Conservation (phyloP, 2,797 vertebrate genomes). For the Gymnoscopelus braueri region DNA sequence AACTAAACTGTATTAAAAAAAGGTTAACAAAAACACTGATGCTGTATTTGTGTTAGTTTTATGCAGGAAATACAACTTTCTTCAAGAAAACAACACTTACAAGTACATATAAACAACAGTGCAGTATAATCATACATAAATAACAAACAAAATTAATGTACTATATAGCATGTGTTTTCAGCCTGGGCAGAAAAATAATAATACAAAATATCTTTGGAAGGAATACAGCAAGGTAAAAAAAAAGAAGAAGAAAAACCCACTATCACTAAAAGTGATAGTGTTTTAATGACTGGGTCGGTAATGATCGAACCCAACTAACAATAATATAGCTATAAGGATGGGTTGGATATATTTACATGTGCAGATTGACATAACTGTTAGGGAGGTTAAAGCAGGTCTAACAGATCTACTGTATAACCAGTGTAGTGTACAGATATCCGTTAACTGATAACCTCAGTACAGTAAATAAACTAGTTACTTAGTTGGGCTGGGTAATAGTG, state of each 20-base stretch:
- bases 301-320: neutral
- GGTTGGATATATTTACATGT: constrained; percentile 7
- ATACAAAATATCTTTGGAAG: constrained; percentile 7
- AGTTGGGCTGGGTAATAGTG: too few species aligned
- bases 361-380: neutral
- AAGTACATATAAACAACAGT: constrained; percentile 3
- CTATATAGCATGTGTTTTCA: constrained; percentile 17
- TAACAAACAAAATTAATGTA: neutral
- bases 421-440: too few species aligned
- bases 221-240: constrained; percentile 10
- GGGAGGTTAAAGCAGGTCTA: too few species aligned
- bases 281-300: constrained; percentile 5
- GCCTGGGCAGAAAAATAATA: constrained; percentile 6
- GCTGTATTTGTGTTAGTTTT: constrained; percentile 41
- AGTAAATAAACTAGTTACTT: too few species aligned
- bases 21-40: constrained; percentile 36
- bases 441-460: too few species aligned
- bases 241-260: neutral
- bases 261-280: neutral
- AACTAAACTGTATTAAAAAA: constrained; percentile 8
- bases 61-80: constrained; percentile 21
- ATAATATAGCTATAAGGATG: constrained; percentile 16
- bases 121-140: constrained; percentile 12
- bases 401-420: too few species aligned
- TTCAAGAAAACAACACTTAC: constrained; percentile 17